Evolutionary conservation across 2,113 vertebrate genomes (phyloP).

Genomic region (Callorhinus ursinus): DNA sequence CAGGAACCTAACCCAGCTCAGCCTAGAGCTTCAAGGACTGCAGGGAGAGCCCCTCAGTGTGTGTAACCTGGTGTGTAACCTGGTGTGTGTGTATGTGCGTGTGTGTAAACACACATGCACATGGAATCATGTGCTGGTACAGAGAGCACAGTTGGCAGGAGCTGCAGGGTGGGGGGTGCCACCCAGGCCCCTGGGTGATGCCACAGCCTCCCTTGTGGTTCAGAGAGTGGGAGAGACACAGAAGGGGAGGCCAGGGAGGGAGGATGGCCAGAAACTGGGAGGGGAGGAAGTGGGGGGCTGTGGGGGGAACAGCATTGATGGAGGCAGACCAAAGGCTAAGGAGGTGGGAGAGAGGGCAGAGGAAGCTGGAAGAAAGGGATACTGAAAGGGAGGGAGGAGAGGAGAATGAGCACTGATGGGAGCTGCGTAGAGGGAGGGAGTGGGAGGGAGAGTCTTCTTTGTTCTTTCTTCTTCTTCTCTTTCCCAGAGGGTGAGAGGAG

Average conservation of each 20-base stretch:
- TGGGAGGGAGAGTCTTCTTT: neutral
- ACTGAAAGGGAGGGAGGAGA: neutral
- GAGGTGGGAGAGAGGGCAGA: neutral
- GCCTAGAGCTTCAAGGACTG: neutral
- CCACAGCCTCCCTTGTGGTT: constrained; percentile 44
- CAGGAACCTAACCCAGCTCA: neutral
- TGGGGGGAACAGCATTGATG: neutral
- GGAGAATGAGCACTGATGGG: neutral
- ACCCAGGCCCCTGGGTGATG: neutral
- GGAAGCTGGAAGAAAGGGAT: neutral
- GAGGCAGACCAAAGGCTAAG: constrained; percentile 30
- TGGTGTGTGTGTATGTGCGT: neutral
- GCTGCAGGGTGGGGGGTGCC: neutral
- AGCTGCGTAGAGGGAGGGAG: neutral
- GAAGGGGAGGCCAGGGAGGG: constrained; percentile 3
- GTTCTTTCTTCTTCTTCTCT: neutral
- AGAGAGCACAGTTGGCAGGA: neutral
- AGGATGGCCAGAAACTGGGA: neutral
- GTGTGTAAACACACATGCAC: neutral
- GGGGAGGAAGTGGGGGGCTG: neutral
- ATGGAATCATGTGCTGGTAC: neutral
- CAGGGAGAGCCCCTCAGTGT: neutral
- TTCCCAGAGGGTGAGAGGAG: neutral
- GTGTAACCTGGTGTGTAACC: neutral
- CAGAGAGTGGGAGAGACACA: constrained; percentile 32